phyloP scores from a whole-genome alignment of 2,888 invertebrate species.

The Drosophila ustulata region DNA sequence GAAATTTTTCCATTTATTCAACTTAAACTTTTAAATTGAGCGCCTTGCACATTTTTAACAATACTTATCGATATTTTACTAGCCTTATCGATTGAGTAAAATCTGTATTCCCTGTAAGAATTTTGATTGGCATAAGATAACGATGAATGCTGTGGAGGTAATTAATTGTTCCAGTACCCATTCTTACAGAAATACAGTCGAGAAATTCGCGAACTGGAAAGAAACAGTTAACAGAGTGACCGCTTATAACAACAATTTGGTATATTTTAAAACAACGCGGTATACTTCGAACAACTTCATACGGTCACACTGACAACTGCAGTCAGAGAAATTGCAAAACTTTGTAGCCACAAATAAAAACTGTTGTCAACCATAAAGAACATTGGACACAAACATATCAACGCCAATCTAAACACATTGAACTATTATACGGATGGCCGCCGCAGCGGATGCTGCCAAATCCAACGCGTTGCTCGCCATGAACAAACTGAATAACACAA shows the following conservation, averaged over 20 bases:
- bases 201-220: constrained; percentile 29
- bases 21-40: no score
- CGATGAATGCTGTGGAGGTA: background rate
- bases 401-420: background rate
- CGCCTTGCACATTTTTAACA: background rate
- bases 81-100: background rate
- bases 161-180: background rate
- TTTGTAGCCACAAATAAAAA: constrained; percentile 1
- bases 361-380: constrained; percentile 2
- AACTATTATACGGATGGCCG: constrained; percentile 39
- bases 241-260: background rate
- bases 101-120: background rate
- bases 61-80: background rate
- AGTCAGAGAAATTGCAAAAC: constrained; percentile 27
- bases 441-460: constrained; percentile 57
- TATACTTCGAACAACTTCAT: background rate
- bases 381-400: background rate
- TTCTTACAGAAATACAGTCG: background rate
- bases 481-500: constrained; percentile 63
- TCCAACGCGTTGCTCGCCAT: constrained; percentile 54
- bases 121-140: background rate
- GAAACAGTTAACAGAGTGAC: constrained; percentile 7
- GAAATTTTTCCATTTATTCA: no score
- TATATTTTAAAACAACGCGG: background rate
- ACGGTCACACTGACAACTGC: background rate